phyloP scores from a whole-genome alignment of 2,888 invertebrate genomes.

The Limenitis camilla region DNA sequence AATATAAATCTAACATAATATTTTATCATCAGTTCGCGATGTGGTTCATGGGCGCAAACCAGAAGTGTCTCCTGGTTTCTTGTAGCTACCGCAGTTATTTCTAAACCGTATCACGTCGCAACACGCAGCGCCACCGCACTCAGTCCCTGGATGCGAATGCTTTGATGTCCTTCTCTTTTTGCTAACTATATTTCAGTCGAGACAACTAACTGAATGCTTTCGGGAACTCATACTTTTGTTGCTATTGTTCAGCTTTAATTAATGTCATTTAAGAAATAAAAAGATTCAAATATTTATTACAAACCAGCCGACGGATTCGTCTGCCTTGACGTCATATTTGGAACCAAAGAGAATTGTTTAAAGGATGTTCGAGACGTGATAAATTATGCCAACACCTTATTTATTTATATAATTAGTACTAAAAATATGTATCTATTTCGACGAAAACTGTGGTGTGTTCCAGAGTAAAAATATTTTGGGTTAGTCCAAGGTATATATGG shows the following conservation, averaged over 20 bases:
- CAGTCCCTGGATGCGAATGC: constrained; percentile 55
- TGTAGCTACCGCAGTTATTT: constrained; percentile 53
- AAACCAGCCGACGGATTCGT: too few species aligned
- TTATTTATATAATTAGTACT: too few species aligned
- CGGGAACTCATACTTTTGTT: constrained; percentile 47
- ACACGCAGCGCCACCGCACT: too few species aligned
- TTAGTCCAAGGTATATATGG: too few species aligned
- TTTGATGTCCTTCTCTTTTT: constrained; percentile 73
- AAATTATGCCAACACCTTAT: too few species aligned
- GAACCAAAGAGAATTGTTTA: too few species aligned
- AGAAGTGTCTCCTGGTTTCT: constrained; percentile 43
- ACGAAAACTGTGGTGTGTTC: too few species aligned
- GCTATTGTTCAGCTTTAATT: constrained; percentile 27
- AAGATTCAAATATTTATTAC: too few species aligned
- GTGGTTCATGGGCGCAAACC: constrained; percentile 47
- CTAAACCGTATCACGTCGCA: constrained; percentile 65
- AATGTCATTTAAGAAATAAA: constrained; percentile 9
- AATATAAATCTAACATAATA: constrained; percentile 35
- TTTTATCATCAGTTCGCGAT: constrained; percentile 62
- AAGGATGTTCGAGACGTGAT: too few species aligned
- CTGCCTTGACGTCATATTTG: too few species aligned
- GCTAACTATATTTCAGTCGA: constrained; percentile 60
- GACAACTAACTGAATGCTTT: constrained; percentile 59
- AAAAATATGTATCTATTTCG: too few species aligned
- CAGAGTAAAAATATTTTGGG: too few species aligned